Evolutionary conservation across 2,113 vertebrate species (phyloP).

Genomic region (Heterocephalus glaber): DNA sequence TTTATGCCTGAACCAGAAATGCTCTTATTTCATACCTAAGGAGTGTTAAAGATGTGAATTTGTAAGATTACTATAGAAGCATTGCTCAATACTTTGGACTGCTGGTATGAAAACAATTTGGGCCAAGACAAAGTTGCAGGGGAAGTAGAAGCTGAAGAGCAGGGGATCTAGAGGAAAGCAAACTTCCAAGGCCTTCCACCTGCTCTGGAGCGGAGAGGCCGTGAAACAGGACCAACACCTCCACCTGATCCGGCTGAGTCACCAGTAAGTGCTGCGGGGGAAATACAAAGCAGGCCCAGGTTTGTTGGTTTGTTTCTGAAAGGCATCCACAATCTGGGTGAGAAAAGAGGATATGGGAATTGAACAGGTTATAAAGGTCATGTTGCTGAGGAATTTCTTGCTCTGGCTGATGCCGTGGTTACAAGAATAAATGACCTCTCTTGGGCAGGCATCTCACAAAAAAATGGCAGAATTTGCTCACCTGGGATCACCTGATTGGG

Average conservation of each 20-base stretch:
- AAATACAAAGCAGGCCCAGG: rapidly evolving
- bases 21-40: neutral
- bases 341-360: neutral
- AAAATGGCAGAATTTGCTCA: neutral
- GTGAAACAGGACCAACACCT: too few relatives aligned
- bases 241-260: rapidly evolving
- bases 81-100: neutral
- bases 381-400: neutral
- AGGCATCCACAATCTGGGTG: neutral
- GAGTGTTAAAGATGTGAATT: neutral
- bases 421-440: neutral
- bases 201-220: rapidly evolving
- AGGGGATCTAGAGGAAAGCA: rapidly evolving
- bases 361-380: neutral
- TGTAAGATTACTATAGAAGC: neutral
- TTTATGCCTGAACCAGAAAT: neutral
- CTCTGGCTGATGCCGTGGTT: neutral
- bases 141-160: rapidly evolving
- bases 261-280: neutral
- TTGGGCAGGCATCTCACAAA: neutral
- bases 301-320: neutral
- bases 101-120: too few relatives aligned
- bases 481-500: neutral
- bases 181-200: neutral
- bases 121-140: neutral